A percentile compares a stretch with the other conserved stretches of the same genome.
These are phyloP conservation scores for Clistopyga incitator DNA, from an alignment of 2,888 invertebrate species.

Conservation along the genomic window DNA sequence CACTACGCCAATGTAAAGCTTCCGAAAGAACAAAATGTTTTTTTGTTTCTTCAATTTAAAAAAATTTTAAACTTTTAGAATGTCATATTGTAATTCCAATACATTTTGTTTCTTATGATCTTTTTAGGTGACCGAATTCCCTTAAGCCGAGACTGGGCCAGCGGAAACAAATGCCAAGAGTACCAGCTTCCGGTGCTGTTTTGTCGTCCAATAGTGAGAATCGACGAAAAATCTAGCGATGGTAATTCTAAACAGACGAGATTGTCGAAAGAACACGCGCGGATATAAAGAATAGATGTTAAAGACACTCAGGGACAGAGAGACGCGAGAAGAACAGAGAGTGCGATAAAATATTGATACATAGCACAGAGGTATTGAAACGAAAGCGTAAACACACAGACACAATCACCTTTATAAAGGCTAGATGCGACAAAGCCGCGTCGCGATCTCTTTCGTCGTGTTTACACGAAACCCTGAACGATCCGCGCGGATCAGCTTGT, in stretches of 20 bases:
- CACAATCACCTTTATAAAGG: constrained; percentile 65
- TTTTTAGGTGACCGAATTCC: too few relatives aligned
- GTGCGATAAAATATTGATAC: background rate
- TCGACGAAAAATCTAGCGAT: constrained; percentile 42
- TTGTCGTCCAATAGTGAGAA: background rate
- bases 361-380: constrained; percentile 10
- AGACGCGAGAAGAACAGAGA: background rate
- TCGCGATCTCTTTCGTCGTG: constrained; percentile 54
- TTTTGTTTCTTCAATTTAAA: too few relatives aligned
- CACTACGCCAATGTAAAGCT: too few relatives aligned
- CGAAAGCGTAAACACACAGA: constrained; percentile 39
- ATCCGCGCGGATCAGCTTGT: constrained; percentile 28
- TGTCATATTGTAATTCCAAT: too few relatives aligned
- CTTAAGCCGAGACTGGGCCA: constrained; percentile 70
- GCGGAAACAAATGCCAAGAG: constrained; percentile 69
- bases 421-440: constrained; percentile 48
- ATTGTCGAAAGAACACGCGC: background rate
- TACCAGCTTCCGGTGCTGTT: background rate
- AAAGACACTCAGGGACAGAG: background rate
- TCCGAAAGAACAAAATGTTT: too few relatives aligned
- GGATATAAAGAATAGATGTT: background rate
- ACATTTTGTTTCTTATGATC: too few relatives aligned
- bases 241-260: background rate
- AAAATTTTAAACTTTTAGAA: too few relatives aligned
- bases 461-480: constrained; percentile 59